phyloP scores from a whole-genome alignment of 2,797 vertebrate species.

The Chaunax sp. region DNA sequence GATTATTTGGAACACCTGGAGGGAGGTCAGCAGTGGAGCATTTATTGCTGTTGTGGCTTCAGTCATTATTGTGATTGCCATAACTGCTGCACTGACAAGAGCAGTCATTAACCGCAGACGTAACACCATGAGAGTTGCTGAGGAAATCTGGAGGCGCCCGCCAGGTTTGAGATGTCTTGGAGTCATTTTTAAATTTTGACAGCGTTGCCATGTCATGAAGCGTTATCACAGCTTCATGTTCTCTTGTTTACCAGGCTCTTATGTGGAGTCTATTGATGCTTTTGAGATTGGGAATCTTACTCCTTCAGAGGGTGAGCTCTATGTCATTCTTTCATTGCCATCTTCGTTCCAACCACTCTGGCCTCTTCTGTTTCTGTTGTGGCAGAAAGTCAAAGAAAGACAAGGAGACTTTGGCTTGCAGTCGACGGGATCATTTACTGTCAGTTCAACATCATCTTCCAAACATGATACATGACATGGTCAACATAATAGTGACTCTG shows the following conservation, averaged over 20 bases:
- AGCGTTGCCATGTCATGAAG: background rate
- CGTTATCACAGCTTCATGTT: background rate
- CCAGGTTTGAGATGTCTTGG: constrained; percentile 41
- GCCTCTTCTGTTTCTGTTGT: background rate
- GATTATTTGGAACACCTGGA: fast-evolving
- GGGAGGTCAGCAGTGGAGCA: background rate
- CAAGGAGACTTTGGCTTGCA: no score
- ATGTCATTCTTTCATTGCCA: background rate
- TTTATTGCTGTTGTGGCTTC: background rate
- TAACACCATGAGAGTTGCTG: background rate
- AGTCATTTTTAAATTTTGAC: background rate
- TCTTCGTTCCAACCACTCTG: background rate
- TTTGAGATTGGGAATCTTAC: constrained; percentile 27
- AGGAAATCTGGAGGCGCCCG: background rate
- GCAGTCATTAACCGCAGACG: constrained; percentile 29
- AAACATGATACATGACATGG: no score
- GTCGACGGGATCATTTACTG: no score
- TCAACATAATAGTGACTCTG: no score
- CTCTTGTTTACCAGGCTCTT: constrained; percentile 13
- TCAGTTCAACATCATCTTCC: no score
- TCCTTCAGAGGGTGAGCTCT: constrained; percentile 16
- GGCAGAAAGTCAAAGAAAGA: no score
- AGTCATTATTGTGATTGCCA: background rate
- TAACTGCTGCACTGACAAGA: constrained; percentile 25
- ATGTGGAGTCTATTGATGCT: fast-evolving